Conservation (phyloP, 2,888 invertebrate species). For the Parnassius smintheus region DNA sequence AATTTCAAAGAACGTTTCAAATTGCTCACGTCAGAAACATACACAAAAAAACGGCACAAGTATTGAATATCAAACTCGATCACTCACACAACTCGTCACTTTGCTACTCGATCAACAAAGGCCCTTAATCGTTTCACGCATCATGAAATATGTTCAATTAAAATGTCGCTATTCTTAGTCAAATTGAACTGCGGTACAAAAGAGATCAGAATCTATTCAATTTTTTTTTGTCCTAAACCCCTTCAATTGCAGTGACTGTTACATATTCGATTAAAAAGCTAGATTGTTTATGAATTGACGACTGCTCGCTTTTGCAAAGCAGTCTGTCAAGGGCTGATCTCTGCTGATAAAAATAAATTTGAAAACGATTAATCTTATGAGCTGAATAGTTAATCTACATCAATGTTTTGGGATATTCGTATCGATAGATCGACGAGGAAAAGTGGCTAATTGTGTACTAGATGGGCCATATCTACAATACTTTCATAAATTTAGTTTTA, state of each 20-base stretch:
- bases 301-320: neutral
- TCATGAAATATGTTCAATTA: slow-evolving; percentile 31
- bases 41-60: slow-evolving; percentile 17
- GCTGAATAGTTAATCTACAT: neutral
- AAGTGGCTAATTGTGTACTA: too few species aligned
- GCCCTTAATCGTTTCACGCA: slow-evolving; percentile 36
- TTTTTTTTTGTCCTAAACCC: slow-evolving; percentile 5
- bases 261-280: neutral
- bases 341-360: slow-evolving; percentile 12
- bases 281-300: slow-evolving; percentile 10
- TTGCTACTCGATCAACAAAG: slow-evolving; percentile 32
- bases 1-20: neutral
- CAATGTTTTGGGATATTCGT: too few species aligned
- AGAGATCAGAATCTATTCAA: slow-evolving; percentile 1
- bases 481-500: too few species aligned
- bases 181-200: slow-evolving; percentile 28
- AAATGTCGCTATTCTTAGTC: slow-evolving; percentile 32
- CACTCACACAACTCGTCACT: slow-evolving; percentile 51
- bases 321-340: slow-evolving; percentile 21
- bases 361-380: slow-evolving; percentile 7
- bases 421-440: too few species aligned
- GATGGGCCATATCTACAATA: too few species aligned
- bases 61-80: slow-evolving; percentile 13
- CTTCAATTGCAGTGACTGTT: slow-evolving; percentile 3
- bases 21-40: neutral